A percentile compares a stretch with the other conserved stretches of the same genome.
Conservation (phyloP, 1,140 invertebrate species). For the Ylistrum balloti region DNA sequence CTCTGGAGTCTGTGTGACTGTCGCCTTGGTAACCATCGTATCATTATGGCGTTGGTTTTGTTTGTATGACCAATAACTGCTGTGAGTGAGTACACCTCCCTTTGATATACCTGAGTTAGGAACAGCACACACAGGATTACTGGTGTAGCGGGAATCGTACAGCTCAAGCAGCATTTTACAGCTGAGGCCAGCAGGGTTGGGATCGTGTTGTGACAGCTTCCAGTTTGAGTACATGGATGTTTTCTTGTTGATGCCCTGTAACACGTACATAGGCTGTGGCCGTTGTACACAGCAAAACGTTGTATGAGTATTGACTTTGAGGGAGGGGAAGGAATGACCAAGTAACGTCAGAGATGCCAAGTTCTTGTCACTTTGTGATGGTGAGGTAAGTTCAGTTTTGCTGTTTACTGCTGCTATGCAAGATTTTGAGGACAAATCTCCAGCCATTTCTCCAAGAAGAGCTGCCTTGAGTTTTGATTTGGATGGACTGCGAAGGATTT, state of each 20-base stretch:
- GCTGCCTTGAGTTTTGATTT: constrained; percentile 50
- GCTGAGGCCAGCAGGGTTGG: constrained; percentile 88
- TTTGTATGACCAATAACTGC: constrained; percentile 81
- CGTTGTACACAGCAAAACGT: constrained; percentile 95
- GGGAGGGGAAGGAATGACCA: constrained; percentile 76
- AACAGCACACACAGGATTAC: constrained; percentile 89
- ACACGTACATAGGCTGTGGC: constrained; percentile 96
- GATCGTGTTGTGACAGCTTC: constrained; percentile 86
- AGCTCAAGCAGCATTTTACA: constrained; percentile 87
- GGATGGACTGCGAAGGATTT: constrained; percentile 46
- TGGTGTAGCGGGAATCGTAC: constrained; percentile 81
- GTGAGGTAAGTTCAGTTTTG: constrained; percentile 12
- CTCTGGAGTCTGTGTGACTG: not conserved
- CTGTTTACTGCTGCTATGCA: constrained; percentile 6
- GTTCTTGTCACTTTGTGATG: constrained; percentile 41
- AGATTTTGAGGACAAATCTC: not conserved
- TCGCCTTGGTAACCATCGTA: constrained; percentile 45
- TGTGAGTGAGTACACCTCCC: constrained; percentile 79
- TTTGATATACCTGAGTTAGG: constrained; percentile 83
- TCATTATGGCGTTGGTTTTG: constrained; percentile 56
- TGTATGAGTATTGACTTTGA: constrained; percentile 82
- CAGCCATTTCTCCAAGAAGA: constrained; percentile 41
- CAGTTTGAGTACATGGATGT: constrained; percentile 99
- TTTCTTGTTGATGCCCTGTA: constrained; percentile 89
- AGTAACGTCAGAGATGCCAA: constrained; percentile 61